Evolutionary conservation across 2,888 invertebrate species (phyloP), one percentile per base, ranked within the genome.

Genomic region (Aspidapion aeneum): DNA sequence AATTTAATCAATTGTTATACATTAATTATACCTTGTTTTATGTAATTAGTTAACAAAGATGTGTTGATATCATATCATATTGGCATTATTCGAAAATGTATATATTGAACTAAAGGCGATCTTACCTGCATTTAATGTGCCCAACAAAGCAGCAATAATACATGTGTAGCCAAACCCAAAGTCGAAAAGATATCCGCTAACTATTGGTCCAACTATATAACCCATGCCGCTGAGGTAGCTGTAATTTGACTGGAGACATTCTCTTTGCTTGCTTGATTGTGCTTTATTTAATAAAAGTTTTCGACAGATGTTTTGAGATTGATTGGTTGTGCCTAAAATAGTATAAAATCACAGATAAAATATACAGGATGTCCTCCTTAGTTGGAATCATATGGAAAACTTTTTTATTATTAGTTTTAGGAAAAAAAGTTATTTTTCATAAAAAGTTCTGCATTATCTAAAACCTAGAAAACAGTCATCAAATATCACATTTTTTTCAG

Each of bases 101-200:
- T n/a, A n/a, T n/a, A n/a, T n/a, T n/a, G n/a, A n/a, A n/a, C n/a
- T n/a, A n/a, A n/a, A n/a, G n/a, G n/a, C n/a, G n/a, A 35, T 7
- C 68, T 63, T 67, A 67, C 68, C 54, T 20, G 63, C 59, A 63
- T 68, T 71, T 48, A 66, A 51, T 16, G 68, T 61, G n/a, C 68
- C 61, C 16, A 70, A 57, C 55, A 60, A n/a, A 9, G 69, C 61
- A 18, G 70, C 70, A 5, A 71, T 49, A 16, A 68, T 52, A 17
- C 68, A 66, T 21, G 57, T 64, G 54, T 68, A 68, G 1, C 66
- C 61, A 62, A 70, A 72, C 18, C 68, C 68, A 19, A 60, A 57
- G 20, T 68, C 65, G 60, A 70, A 72, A 16, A 71, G 21, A 61
- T 66, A 69, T 17, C 71, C 72, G 56, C 69, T 63, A 21, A 71